phyloP scores from a whole-genome alignment of 2,888 invertebrate species.

The Pheosia gnoma region DNA sequence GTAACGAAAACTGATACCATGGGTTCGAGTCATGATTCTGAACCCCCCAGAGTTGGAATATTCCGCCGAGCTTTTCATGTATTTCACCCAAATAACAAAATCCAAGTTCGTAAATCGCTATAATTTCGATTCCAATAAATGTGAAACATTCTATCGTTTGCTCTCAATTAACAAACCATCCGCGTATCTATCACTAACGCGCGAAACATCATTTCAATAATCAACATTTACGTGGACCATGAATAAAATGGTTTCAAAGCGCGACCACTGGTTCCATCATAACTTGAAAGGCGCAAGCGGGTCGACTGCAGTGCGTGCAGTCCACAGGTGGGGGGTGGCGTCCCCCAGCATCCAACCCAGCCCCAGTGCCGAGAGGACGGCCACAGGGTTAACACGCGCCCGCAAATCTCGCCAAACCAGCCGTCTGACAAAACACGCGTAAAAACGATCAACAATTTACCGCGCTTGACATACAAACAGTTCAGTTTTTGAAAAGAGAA shows the following conservation, averaged over 20 bases:
- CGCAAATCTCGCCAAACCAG: slow-evolving; percentile 8
- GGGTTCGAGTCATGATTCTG: too few relatives aligned
- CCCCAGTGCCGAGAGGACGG: slow-evolving; percentile 53
- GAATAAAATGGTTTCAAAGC: slow-evolving; percentile 40
- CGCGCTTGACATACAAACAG: slow-evolving; percentile 8
- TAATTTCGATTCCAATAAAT: neutral
- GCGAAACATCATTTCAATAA: slow-evolving; percentile 27
- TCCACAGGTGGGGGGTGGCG: slow-evolving; percentile 75
- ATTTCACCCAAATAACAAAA: too few relatives aligned
- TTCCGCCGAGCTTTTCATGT: too few relatives aligned
- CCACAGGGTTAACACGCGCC: slow-evolving; percentile 29
- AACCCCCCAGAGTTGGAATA: too few relatives aligned
- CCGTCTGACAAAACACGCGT: slow-evolving; percentile 21
- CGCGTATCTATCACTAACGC: neutral
- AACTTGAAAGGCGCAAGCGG: slow-evolving; percentile 65
- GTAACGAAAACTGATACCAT: too few relatives aligned
- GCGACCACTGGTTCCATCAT: slow-evolving; percentile 43
- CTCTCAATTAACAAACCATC: neutral
- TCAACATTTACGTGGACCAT: slow-evolving; percentile 32
- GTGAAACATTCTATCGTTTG: neutral
- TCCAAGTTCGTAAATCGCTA: neutral
- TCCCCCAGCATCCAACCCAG: slow-evolving; percentile 37
- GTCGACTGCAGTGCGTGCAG: slow-evolving; percentile 79
- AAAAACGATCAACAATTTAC: slow-evolving; percentile 10
- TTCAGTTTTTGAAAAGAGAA: neutral